Percentiles rank a stretch among this genome's conserved stretches.
Evolutionary conservation across 2,113 vertebrate species (phyloP).

Genomic region (Orthochromis malagaraziensis): DNA sequence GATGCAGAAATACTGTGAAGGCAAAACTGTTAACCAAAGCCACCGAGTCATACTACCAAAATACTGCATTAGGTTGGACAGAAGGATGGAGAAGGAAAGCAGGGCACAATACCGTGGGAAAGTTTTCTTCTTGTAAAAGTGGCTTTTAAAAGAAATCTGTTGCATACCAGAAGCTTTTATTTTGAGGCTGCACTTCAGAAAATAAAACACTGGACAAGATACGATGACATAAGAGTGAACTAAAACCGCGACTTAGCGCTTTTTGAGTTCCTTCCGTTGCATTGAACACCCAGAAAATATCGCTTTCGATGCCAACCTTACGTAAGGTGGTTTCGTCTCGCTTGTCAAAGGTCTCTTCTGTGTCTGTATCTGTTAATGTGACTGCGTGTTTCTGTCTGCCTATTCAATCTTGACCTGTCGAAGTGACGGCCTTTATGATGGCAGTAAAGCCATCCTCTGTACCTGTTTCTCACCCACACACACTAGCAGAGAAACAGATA

Average conservation of each 20-base stretch:
- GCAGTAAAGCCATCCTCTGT: slow-evolving; percentile 28
- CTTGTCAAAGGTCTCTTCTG: neutral
- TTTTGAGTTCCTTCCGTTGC: neutral
- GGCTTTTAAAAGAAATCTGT: neutral
- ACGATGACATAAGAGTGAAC: neutral
- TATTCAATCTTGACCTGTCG: neutral
- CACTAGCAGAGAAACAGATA: neutral
- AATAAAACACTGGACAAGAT: neutral
- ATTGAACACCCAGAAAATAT: neutral
- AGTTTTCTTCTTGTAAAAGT: neutral
- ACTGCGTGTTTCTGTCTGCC: neutral
- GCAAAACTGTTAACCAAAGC: neutral
- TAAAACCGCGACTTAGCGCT: neutral
- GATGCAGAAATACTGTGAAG: neutral
- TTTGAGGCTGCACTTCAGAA: neutral
- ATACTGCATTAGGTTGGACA: neutral
- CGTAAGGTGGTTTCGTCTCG: neutral
- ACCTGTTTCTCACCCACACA: neutral
- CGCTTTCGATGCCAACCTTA: neutral
- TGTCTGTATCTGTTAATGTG: neutral
- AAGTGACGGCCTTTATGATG: slow-evolving; percentile 4
- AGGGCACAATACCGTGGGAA: neutral
- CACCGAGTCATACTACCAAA: neutral
- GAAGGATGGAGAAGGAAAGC: neutral
- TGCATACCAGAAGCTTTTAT: neutral